phyloP scores from a whole-genome alignment of 2,797 vertebrate species.

The Spatula clypeata region DNA sequence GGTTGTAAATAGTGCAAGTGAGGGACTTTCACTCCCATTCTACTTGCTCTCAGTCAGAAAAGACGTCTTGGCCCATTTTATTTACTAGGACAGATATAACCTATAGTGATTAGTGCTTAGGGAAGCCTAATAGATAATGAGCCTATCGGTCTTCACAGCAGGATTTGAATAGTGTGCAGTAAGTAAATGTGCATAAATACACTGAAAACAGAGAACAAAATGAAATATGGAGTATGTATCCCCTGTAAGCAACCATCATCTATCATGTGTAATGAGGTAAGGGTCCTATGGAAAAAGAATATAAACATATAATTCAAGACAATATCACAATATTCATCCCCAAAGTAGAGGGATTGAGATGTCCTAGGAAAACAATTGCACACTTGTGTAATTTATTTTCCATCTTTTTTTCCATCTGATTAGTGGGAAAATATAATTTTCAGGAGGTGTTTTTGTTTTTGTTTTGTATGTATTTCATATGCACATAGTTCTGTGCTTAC shows the following conservation, averaged over 20 bases:
- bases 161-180: background rate
- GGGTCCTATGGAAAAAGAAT: background rate
- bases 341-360: background rate
- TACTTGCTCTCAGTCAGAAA: background rate
- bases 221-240: background rate
- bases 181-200: background rate
- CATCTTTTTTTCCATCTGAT: background rate
- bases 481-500: background rate
- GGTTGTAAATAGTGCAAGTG: background rate
- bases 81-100: background rate
- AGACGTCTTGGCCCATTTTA: background rate
- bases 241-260: background rate
- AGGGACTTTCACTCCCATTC: background rate
- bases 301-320: background rate
- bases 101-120: background rate
- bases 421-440: background rate
- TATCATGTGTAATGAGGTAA: background rate
- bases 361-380: background rate
- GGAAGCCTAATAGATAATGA: background rate
- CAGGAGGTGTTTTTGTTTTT: too few relatives aligned
- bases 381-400: background rate
- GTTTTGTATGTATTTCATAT: background rate
- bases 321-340: background rate
- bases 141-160: background rate
- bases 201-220: background rate